Evolutionary conservation across 2,888 invertebrate genomes (phyloP).

Genomic region (Nemotelus pantherinus): DNA sequence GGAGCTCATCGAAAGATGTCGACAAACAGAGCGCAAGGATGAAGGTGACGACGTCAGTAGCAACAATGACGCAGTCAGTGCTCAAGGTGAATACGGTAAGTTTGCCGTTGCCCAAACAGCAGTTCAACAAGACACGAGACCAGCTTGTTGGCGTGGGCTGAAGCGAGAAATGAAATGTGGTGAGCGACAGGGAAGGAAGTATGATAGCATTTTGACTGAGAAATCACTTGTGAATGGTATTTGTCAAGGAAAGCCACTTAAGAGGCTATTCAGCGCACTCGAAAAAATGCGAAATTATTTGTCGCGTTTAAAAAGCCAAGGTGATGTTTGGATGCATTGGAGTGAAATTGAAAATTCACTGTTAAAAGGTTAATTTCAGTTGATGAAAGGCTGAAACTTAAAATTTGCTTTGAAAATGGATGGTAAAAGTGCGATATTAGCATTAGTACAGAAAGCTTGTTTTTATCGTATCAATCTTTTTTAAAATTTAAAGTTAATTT

Average conservation of each 20-base stretch:
- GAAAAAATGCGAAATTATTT: constrained; percentile 35
- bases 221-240: constrained; percentile 40
- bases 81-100: constrained; percentile 10
- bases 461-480: too few relatives aligned
- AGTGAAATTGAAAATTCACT: too few relatives aligned
- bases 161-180: not conserved
- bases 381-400: too few relatives aligned
- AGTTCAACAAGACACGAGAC: not conserved
- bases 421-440: too few relatives aligned
- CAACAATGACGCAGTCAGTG: constrained; percentile 14
- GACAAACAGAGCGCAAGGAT: not conserved
- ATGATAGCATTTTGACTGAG: constrained; percentile 38
- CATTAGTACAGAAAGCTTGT: too few relatives aligned
- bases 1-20: constrained; percentile 29
- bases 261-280: constrained; percentile 16
- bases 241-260: constrained; percentile 33
- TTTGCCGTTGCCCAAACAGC: not conserved
- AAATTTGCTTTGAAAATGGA: too few relatives aligned
- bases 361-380: too few relatives aligned
- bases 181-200: constrained; percentile 11
- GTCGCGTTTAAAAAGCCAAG: not conserved
- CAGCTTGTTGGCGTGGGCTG: not conserved
- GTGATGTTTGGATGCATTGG: not conserved
- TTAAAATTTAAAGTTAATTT: too few relatives aligned
- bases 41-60: not conserved